phyloP scores from a whole-genome alignment of 2,113 vertebrate species.

The Xenopus tropicalis region UCB_Xtro_10.0 CM004443.2:99571001-99571500 shows the following conservation, averaged over 20 bases:
- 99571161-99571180: not conserved
- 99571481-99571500: too few species aligned
- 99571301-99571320: constrained; percentile 61
- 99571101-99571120: not conserved
- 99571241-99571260: not conserved
- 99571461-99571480: too few species aligned
- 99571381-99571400: too few species aligned
- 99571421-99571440: too few species aligned
- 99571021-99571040: not conserved
- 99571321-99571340: constrained; percentile 63
- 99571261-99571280: not conserved
- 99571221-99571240: not conserved
- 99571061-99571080: not conserved
- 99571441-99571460: too few species aligned
- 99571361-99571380: not conserved
- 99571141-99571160: not conserved
- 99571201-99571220: not conserved
- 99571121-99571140: not conserved
- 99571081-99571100: not conserved
- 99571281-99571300: constrained; percentile 45
- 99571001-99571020: not conserved
- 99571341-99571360: not conserved
- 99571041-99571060: not conserved
- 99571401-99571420: too few species aligned
- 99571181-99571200: not conserved